phyloP scores from a whole-genome alignment of 1,140 invertebrate genomes.

The Drosophila pectinifera region DNA sequence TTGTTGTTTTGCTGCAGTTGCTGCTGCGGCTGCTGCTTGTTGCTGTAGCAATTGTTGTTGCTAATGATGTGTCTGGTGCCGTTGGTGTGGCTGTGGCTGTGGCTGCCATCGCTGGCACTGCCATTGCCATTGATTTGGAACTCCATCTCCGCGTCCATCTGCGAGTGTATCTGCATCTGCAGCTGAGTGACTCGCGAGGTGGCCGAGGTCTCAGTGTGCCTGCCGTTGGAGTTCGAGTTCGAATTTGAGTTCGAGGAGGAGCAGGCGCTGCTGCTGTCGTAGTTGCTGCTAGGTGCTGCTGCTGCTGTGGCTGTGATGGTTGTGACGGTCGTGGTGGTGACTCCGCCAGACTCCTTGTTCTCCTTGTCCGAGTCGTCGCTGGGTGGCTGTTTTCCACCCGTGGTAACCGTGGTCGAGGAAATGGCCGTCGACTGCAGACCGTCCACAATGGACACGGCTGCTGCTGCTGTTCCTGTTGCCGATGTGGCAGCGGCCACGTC shows the following conservation, averaged over 20 bases:
- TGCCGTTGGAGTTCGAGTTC: constrained; percentile 71
- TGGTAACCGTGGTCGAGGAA: constrained; percentile 68
- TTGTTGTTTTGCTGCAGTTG: constrained; percentile 56
- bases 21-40: constrained; percentile 32
- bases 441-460: constrained; percentile 50
- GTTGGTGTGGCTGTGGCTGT: constrained; percentile 28
- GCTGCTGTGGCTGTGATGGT: constrained; percentile 24
- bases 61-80: constrained; percentile 70
- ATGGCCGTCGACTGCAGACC: constrained; percentile 73
- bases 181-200: constrained; percentile 71
- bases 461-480: constrained; percentile 14
- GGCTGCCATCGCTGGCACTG: constrained; percentile 48
- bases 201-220: constrained; percentile 71
- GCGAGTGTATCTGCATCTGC: constrained; percentile 44
- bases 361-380: constrained; percentile 84
- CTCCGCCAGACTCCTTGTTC: constrained; percentile 68
- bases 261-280: constrained; percentile 75
- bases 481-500: constrained; percentile 25
- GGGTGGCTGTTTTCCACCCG: constrained; percentile 31
- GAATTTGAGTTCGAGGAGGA: constrained; percentile 72
- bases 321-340: constrained; percentile 49
- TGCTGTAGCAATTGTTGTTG: constrained; percentile 78
- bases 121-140: constrained; percentile 71
- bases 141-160: constrained; percentile 65
- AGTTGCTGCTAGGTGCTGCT: constrained; percentile 57